Evolutionary conservation across 2,888 invertebrate genomes (phyloP).

Genomic region (Alloplasta piceator): DNA sequence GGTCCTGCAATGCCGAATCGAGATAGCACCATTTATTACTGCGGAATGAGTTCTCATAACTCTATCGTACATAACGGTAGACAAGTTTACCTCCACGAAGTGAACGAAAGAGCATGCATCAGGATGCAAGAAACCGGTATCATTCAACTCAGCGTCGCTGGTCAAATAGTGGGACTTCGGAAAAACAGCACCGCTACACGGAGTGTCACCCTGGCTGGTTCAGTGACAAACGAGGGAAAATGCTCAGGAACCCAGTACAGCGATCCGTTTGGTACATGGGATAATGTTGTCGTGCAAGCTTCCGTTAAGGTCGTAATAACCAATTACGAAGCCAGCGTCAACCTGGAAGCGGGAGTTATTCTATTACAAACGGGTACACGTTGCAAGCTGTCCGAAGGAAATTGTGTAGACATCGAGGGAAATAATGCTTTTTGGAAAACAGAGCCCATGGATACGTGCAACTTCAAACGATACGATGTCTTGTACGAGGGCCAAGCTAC

Average conservation of each 20-base stretch:
- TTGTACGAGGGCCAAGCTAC: too few species aligned
- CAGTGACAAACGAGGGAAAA: conserved; percentile 15
- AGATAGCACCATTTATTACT: conserved; percentile 28
- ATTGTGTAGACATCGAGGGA: too few species aligned
- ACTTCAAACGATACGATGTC: too few species aligned
- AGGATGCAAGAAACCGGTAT: conserved; percentile 34
- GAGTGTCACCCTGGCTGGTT: conserved; percentile 44
- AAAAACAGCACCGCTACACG: conserved; percentile 36
- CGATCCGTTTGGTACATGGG: conserved; percentile 44
- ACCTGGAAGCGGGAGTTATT: too few species aligned
- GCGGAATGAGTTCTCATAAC: conserved; percentile 36
- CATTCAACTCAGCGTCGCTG: conserved; percentile 3
- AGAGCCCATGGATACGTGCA: too few species aligned
- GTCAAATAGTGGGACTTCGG: conserved; percentile 3
- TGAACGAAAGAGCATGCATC: conserved; percentile 19
- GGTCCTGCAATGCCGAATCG: conserved; percentile 36
- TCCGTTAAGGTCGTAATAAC: conserved; percentile 25
- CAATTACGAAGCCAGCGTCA: too few species aligned
- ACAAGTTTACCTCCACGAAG: conserved; percentile 26
- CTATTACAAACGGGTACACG: too few species aligned
- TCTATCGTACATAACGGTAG: conserved; percentile 35
- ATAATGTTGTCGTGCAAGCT: conserved; percentile 42
- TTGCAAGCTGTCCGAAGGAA: too few species aligned
- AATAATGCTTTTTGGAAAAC: too few species aligned
- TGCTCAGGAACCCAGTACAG: conserved; percentile 63